These are phyloP conservation scores for Cossypha heuglini DNA, from an alignment of 2,797 vertebrate species.

Conservation along the genomic window DNA sequence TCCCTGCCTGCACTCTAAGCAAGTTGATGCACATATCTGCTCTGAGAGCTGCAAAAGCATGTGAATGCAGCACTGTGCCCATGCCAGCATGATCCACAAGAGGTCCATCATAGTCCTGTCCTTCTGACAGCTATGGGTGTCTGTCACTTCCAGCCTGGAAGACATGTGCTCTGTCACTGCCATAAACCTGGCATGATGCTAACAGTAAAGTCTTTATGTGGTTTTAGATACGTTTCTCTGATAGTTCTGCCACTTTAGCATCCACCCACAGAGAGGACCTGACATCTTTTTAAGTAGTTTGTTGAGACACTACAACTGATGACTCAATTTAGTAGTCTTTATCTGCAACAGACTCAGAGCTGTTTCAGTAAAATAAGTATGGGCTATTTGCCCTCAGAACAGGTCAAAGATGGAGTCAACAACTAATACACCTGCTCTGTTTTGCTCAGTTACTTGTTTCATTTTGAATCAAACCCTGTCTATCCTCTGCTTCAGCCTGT, in stretches of 20 bases:
- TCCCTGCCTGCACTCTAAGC: not conserved
- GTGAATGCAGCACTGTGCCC: not conserved
- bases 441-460: not conserved
- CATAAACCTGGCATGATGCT: not conserved
- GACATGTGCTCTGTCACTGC: not conserved
- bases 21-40: not conserved
- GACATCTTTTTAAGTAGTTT: not conserved
- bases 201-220: not conserved
- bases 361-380: not conserved
- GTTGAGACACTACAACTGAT: not conserved
- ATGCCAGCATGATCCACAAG: accelerated
- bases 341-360: not conserved
- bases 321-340: not conserved
- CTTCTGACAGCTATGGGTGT: not conserved
- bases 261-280: not conserved
- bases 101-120: not conserved
- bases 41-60: not conserved
- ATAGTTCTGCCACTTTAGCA: not conserved
- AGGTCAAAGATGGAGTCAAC: not conserved
- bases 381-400: not conserved
- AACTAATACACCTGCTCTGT: not conserved
- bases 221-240: not conserved
- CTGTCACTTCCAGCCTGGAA: not conserved
- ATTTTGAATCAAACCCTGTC: not conserved
- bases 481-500: not conserved